A percentile compares a stretch with the other conserved stretches of the same genome.
These are phyloP conservation scores for Desoria tigrina DNA, from an alignment of 2,888 invertebrate genomes.

Conservation along the genomic window DNA sequence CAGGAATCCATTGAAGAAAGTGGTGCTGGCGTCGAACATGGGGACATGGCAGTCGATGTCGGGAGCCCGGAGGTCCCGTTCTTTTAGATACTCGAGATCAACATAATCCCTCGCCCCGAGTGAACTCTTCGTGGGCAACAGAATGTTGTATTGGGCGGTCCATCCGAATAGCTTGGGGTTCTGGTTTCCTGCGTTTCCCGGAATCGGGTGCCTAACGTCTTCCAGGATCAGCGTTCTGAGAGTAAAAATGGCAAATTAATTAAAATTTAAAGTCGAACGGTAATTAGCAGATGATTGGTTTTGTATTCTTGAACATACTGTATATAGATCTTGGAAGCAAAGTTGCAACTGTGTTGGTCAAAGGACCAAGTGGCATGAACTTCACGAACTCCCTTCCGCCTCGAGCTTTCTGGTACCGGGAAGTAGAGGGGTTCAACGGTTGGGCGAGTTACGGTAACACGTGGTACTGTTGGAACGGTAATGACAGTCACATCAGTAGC, in stretches of 20 bases:
- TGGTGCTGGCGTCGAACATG: conserved; percentile 14
- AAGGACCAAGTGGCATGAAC: conserved; percentile 43
- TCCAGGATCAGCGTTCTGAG: conserved; percentile 29
- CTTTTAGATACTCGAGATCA: conserved; percentile 27
- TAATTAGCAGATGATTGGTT: not conserved
- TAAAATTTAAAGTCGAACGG: not conserved
- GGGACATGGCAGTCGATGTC: conserved; percentile 39
- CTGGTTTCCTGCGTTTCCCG: not conserved
- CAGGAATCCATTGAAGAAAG: conserved; percentile 1
- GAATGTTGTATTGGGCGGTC: conserved; percentile 39
- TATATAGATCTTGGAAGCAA: conserved; percentile 33
- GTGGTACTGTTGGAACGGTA: no score
- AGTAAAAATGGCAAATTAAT: not conserved
- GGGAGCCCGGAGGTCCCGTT: conserved; percentile 14
- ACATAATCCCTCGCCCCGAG: conserved; percentile 39
- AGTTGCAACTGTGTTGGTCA: conserved; percentile 35
- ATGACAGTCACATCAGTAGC: no score
- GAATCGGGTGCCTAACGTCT: conserved; percentile 23
- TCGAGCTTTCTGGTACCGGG: not conserved
- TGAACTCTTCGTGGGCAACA: conserved; percentile 24
- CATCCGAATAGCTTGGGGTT: conserved; percentile 29
- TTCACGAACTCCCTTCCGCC: conserved; percentile 26
- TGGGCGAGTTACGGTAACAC: no score
- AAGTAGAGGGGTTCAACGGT: not conserved
- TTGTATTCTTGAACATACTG: conserved; percentile 21